These are phyloP conservation scores for Picus viridis DNA, from an alignment of 2,797 vertebrate genomes.

Conservation along the genomic window DNA sequence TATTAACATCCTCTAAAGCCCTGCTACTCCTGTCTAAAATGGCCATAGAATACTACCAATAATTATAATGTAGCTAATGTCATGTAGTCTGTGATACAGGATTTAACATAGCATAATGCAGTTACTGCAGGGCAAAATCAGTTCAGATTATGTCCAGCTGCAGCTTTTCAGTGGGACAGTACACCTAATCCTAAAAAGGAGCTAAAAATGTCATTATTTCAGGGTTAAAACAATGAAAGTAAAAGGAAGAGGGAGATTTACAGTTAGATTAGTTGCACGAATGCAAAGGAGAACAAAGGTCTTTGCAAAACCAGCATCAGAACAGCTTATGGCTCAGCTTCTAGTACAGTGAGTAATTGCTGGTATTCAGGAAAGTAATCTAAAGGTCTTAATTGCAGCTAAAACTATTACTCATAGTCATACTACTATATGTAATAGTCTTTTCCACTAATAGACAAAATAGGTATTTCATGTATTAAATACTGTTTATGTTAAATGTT, in stretches of 20 bases:
- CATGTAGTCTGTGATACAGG: neutral
- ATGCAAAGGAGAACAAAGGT: neutral
- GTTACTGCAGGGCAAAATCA: neutral
- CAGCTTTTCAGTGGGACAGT: neutral
- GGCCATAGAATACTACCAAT: neutral
- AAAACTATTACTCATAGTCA: neutral
- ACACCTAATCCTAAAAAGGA: neutral
- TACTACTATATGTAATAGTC: neutral
- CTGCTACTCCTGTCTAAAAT: neutral
- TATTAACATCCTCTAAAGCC: neutral
- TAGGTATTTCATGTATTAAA: neutral
- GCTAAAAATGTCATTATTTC: neutral
- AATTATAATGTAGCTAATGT: neutral
- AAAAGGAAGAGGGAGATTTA: neutral
- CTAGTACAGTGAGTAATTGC: neutral
- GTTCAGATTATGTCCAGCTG: neutral
- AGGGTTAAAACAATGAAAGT: neutral
- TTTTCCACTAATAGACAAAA: neutral
- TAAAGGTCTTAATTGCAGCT: conserved; percentile 22
- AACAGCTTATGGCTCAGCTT: neutral
- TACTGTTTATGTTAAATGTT: neutral
- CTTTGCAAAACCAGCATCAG: neutral
- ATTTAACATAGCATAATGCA: neutral
- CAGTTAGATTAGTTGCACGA: neutral
- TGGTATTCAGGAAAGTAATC: neutral